These are phyloP conservation scores for Erannis defoliaria DNA, from an alignment of 2,888 invertebrate species.

Conservation along the genomic window DNA sequence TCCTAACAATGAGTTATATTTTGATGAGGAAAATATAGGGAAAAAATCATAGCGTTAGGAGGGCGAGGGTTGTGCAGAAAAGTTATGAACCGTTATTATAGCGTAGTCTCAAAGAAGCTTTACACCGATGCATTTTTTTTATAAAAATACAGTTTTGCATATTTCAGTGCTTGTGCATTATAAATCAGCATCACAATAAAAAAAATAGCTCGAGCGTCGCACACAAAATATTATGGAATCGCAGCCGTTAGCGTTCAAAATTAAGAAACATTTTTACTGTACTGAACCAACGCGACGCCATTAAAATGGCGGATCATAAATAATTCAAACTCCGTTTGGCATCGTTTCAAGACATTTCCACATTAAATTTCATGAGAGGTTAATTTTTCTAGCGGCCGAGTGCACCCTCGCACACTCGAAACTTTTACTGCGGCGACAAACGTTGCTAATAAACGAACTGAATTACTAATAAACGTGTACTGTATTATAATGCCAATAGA, in stretches of 20 bases:
- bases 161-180: constrained; percentile 4
- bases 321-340: constrained; percentile 84
- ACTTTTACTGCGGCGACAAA: constrained; percentile 6
- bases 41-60: no score
- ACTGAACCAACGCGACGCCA: constrained; percentile 80
- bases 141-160: constrained; percentile 7
- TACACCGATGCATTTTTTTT: no score
- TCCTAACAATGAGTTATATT: no score
- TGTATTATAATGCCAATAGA: no score
- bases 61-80: no score
- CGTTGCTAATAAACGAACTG: not conserved
- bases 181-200: constrained; percentile 21
- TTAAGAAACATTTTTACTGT: constrained; percentile 80
- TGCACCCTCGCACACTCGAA: constrained; percentile 28
- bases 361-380: constrained; percentile 86
- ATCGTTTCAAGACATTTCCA: constrained; percentile 85
- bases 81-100: no score
- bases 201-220: constrained; percentile 19
- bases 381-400: constrained; percentile 79
- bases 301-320: constrained; percentile 84
- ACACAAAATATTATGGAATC: constrained; percentile 40
- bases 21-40: no score
- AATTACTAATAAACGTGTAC: no score
- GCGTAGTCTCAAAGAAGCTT: no score
- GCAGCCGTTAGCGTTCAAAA: constrained; percentile 71